Evolutionary conservation across 1,140 invertebrate species (phyloP).

Genomic region (Drosophila micromelanica): DNA sequence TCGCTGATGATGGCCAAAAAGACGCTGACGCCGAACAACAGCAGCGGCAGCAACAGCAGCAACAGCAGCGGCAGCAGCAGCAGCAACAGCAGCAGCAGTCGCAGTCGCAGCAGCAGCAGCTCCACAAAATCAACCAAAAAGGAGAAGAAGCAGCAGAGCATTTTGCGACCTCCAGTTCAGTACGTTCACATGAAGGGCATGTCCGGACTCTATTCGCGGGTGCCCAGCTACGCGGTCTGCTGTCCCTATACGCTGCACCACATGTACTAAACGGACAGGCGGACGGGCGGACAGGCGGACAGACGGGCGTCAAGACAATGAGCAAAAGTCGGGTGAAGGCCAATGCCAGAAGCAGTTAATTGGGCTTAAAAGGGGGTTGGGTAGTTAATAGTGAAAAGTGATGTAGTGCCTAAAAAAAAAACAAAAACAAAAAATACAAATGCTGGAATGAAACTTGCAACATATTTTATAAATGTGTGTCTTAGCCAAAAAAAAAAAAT

Average conservation of each 20-base stretch:
- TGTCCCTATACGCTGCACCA: slow-evolving; percentile 76
- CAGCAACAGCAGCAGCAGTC: slow-evolving; percentile 48
- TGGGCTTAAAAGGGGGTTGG: slow-evolving; percentile 5
- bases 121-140: slow-evolving; percentile 55
- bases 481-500: slow-evolving; percentile 23
- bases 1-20: slow-evolving; percentile 43
- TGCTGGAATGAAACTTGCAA: slow-evolving; percentile 1
- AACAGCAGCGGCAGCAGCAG: slow-evolving; percentile 41
- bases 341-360: slow-evolving; percentile 1
- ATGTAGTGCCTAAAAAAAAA: slow-evolving; percentile 72
- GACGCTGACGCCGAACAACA: slow-evolving; percentile 51
- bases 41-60: slow-evolving; percentile 43
- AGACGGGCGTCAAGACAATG: slow-evolving; percentile 14
- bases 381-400: slow-evolving; percentile 49
- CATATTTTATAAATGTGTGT: slow-evolving; percentile 78
- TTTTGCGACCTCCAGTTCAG: slow-evolving; percentile 78
- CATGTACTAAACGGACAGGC: slow-evolving; percentile 53
- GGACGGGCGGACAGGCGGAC: background rate
- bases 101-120: slow-evolving; percentile 19
- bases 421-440: background rate
- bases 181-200: slow-evolving; percentile 84
- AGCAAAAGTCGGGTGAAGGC: slow-evolving; percentile 26
- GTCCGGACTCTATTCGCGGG: slow-evolving; percentile 79
- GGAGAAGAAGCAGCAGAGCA: slow-evolving; percentile 83
- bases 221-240: slow-evolving; percentile 79